phyloP scores from a whole-genome alignment of 1,140 invertebrate species.

The Drosophila sp. region DNA sequence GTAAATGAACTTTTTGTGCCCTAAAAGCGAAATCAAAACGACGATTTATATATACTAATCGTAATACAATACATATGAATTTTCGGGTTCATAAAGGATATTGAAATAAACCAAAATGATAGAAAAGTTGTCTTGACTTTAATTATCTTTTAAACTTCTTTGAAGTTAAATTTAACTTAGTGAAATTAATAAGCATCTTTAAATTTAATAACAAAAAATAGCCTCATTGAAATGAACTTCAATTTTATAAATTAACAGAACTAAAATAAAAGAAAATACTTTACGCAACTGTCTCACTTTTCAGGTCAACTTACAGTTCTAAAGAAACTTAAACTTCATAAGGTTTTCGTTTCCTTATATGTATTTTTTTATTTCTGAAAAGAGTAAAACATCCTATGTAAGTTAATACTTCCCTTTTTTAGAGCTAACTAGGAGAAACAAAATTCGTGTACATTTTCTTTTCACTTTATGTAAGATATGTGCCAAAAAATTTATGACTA shows the following conservation, averaged over 20 bases:
- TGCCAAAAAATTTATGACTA: slow-evolving; percentile 61
- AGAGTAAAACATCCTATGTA: slow-evolving; percentile 7
- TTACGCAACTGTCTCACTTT: no score
- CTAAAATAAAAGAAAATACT: no score
- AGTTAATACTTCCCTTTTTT: slow-evolving; percentile 16
- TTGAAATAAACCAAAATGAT: no score
- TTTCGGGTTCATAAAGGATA: no score
- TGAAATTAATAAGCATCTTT: no score
- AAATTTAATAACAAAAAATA: no score
- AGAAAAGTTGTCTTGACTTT: no score
- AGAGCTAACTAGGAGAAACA: slow-evolving; percentile 17
- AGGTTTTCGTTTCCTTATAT: neutral
- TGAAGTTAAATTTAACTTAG: no score
- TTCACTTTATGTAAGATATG: slow-evolving; percentile 30
- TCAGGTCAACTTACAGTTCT: neutral
- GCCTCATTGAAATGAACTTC: no score
- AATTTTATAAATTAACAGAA: no score
- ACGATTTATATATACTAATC: slow-evolving; percentile 9
- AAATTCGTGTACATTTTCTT: slow-evolving; percentile 39
- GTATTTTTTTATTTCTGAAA: slow-evolving; percentile 5
- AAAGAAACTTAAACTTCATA: neutral
- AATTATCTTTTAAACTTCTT: no score
- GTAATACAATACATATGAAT: neutral
- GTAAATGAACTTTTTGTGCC: slow-evolving; percentile 37
- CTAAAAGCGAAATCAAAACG: neutral